These are phyloP conservation scores for Virgularia gustaviana DNA, from an alignment of 92 coral and sea anemone genomes.

Conservation along the genomic window DNA sequence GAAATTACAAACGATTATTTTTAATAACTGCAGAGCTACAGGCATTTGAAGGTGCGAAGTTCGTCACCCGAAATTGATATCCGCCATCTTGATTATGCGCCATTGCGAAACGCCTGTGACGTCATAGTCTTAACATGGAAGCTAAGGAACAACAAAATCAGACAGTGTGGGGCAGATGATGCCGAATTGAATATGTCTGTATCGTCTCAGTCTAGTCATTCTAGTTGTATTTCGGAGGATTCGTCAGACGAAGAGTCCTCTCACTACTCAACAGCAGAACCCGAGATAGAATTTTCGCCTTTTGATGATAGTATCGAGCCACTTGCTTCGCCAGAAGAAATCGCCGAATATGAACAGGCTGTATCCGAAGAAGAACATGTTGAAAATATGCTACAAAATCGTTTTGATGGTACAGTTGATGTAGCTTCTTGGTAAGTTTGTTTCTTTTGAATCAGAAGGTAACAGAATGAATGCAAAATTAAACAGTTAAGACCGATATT, in stretches of 20 bases:
- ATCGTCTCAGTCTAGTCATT: background rate
- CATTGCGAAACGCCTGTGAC: constrained; percentile 7
- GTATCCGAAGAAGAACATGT: background rate
- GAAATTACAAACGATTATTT: too few species aligned
- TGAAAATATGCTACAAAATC: background rate
- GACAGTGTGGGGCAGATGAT: background rate
- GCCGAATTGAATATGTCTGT: background rate
- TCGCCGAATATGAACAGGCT: constrained; percentile 6
- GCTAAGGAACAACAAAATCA: background rate
- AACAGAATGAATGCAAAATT: background rate
- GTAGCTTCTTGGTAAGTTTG: constrained; percentile 13
- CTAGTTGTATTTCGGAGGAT: background rate
- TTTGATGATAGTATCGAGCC: constrained; percentile 5
- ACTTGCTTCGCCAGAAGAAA: constrained; percentile 1
- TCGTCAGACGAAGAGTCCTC: background rate
- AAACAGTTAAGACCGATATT: too few species aligned
- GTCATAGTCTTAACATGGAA: constrained; percentile 20
- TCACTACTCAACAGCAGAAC: background rate
- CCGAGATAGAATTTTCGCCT: background rate
- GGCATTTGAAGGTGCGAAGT: background rate
- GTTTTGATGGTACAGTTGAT: constrained; percentile 1
- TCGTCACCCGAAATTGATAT: constrained; percentile 6
- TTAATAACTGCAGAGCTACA: background rate
- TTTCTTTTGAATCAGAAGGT: background rate
- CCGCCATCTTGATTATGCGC: background rate